These are phyloP conservation scores for Busseola fusca DNA, from an alignment of 2,888 invertebrate genomes.

Conservation along the genomic window DNA sequence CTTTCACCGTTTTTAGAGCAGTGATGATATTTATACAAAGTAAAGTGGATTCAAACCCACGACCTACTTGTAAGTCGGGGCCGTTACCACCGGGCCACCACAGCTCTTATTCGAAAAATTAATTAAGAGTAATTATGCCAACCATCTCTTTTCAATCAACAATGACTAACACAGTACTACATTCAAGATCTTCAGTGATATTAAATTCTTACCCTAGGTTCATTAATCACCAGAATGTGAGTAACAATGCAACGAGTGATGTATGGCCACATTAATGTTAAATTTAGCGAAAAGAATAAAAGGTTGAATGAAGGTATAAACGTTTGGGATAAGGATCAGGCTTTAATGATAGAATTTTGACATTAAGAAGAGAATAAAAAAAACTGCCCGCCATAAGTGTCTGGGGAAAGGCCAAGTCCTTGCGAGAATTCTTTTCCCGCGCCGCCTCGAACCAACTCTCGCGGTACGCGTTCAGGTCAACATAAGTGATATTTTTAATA, in stretches of 20 bases:
- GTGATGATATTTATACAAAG: not conserved
- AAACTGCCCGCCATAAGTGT: not conserved
- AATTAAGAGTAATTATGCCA: not conserved
- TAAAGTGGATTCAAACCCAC: not conserved
- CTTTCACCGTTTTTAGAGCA: not conserved
- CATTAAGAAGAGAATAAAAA: not conserved
- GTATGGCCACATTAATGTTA: constrained; percentile 34
- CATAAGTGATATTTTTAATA: too few species aligned
- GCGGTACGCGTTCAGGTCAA: too few species aligned
- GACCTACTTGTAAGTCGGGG: too few species aligned
- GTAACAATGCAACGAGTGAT: constrained; percentile 53
- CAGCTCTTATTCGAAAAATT: too few species aligned
- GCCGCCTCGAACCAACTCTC: too few species aligned
- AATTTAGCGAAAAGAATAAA: constrained; percentile 26
- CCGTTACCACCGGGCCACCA: too few species aligned
- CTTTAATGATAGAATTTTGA: constrained; percentile 1
- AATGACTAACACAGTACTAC: not conserved
- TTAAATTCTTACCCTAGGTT: constrained; percentile 49
- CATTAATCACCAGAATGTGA: constrained; percentile 44
- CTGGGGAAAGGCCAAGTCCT: too few species aligned
- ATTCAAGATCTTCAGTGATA: constrained; percentile 29
- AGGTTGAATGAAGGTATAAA: constrained; percentile 12
- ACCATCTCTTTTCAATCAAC: constrained; percentile 4
- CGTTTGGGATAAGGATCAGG: constrained; percentile 5
- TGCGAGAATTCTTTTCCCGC: too few species aligned